Conservation (phyloP, 2,113 vertebrate genomes). For the Hystrix cristata region DNA sequence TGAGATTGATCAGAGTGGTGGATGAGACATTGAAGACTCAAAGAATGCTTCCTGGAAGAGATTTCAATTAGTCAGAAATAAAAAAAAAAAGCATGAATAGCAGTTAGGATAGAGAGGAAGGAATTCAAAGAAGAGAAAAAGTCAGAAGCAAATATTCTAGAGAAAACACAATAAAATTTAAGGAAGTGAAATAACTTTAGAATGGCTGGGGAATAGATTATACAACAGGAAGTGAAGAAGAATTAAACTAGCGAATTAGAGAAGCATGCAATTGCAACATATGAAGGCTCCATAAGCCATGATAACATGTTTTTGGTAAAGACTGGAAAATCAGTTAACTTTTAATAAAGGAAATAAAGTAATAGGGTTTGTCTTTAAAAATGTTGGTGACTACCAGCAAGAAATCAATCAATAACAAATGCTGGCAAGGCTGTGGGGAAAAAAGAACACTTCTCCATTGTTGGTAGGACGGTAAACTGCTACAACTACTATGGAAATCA, state of each 20-base stretch:
- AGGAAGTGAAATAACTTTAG: background rate
- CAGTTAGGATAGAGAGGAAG: background rate
- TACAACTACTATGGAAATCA: no score
- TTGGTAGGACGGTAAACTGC: no score
- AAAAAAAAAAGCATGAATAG: background rate
- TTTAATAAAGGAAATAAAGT: background rate
- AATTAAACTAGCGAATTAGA: background rate
- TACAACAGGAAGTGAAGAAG: background rate
- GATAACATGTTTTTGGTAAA: background rate
- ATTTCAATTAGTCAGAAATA: background rate
- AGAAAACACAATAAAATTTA: no score
- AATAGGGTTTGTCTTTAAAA: background rate
- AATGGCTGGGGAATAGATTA: background rate
- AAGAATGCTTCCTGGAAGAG: background rate
- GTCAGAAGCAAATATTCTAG: background rate
- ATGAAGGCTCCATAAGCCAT: background rate
- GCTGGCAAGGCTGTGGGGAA: no score
- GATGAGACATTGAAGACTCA: background rate
- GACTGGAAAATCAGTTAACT: background rate
- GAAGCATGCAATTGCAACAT: background rate
- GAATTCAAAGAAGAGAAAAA: background rate
- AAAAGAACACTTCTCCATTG: no score
- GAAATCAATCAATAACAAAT: no score
- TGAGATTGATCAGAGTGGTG: background rate
- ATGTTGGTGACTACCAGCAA: background rate